Evolutionary conservation across 2,888 invertebrate species (phyloP).

Genomic region (Frankliniella fusca): DNA sequence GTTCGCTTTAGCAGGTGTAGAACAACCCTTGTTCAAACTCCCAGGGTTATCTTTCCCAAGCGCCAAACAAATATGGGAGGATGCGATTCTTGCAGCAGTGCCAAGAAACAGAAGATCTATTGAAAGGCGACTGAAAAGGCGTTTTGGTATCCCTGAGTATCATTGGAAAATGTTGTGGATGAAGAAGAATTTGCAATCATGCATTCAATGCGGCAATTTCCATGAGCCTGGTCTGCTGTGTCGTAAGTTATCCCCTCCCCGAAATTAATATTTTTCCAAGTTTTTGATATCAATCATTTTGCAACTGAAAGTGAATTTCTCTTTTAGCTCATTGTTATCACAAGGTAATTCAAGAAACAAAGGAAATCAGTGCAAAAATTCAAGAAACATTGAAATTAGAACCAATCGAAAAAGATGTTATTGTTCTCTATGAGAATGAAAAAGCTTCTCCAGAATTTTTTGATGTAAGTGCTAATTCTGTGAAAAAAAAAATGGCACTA

Average conservation of each 20-base stretch:
- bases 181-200: constrained; percentile 69
- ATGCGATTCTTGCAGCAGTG: constrained; percentile 71
- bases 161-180: constrained; percentile 65
- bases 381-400: constrained; percentile 62
- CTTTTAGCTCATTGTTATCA: constrained; percentile 77
- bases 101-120: constrained; percentile 73
- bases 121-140: constrained; percentile 68
- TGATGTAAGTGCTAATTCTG: constrained; percentile 44
- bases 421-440: constrained; percentile 75
- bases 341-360: constrained; percentile 75
- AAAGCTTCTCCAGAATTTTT: constrained; percentile 50
- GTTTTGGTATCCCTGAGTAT: constrained; percentile 65
- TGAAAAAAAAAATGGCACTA: background rate
- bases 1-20: constrained; percentile 27
- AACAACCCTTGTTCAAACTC: constrained; percentile 33
- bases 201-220: constrained; percentile 78
- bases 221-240: constrained; percentile 76
- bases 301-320: constrained; percentile 30
- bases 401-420: constrained; percentile 78
- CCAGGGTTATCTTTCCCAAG: constrained; percentile 47
- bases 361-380: constrained; percentile 72
- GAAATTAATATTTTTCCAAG: background rate
- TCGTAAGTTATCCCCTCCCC: constrained; percentile 55
- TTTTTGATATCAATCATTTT: background rate
- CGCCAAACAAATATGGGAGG: constrained; percentile 49